These are phyloP conservation scores for Pantherophis guttatus DNA, from an alignment of 2,113 vertebrate genomes.

Conservation along the genomic window DNA sequence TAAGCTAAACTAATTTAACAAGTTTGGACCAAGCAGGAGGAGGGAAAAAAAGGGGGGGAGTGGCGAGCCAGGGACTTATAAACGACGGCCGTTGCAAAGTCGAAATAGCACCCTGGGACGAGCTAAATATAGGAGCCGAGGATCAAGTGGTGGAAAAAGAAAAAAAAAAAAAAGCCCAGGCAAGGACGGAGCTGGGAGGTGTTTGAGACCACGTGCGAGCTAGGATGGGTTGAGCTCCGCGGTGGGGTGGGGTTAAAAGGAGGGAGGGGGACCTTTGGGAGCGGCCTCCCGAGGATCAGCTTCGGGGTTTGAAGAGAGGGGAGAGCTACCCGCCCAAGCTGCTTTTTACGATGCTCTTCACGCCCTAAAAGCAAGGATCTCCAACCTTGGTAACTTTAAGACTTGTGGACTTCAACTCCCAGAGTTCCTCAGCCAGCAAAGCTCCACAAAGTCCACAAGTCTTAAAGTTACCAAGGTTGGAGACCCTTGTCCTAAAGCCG, in stretches of 20 bases:
- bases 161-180: conserved; percentile 4
- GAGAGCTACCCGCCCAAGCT: neutral
- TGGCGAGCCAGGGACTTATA: conserved; percentile 43
- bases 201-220: neutral
- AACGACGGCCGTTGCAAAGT: conserved; percentile 43
- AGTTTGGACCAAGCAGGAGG: conserved; percentile 17
- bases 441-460: neutral
- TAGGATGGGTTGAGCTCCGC: neutral
- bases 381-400: too few species aligned
- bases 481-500: too few species aligned
- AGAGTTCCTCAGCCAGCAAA: too few species aligned
- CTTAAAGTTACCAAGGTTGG: neutral
- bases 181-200: neutral
- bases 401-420: too few species aligned
- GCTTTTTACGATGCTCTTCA: neutral
- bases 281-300: neutral
- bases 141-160: conserved; percentile 34
- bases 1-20: neutral
- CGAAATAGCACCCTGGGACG: conserved; percentile 41
- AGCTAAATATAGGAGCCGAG: conserved; percentile 69
- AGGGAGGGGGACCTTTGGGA: neutral
- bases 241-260: neutral
- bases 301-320: neutral
- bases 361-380: neutral
- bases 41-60: conserved; percentile 37